Evolutionary conservation across 2,113 vertebrate species (phyloP), one percentile per base, ranked within the genome.

Genomic region (Myotis yumanensis): DNA sequence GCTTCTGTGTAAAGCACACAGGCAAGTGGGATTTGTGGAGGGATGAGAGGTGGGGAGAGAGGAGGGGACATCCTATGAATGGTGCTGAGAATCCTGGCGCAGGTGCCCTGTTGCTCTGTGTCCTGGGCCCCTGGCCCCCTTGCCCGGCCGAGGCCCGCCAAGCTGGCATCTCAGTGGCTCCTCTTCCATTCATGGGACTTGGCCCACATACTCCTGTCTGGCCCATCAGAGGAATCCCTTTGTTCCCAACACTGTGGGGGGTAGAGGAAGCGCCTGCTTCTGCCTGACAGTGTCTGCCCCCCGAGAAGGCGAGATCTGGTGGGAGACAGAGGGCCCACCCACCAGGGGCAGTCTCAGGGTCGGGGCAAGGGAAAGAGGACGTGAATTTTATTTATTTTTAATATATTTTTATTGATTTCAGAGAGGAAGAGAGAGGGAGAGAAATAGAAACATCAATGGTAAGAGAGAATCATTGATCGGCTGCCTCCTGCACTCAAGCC

Each of bases 1-100:
- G 52, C 75, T 93, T 23, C 95, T 91, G 91, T 96, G 86, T 90
- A 76, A 89, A 93, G 83, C 35, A 54, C 80, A 77, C 93, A 69
- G 75, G 91, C 73, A 95, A 64, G 72, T 64, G 66, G 84, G 80
- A 72, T 94, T 95, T 93, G 79, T 51, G 57, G 23, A 51, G 64
- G 83, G 54, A 66, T 14, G 14, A n/a, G 86, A 48, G n/a, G 46
- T 69, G 48, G 86, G 32, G 43, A 73, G 28, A 32, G 59, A 20
- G 15, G 16, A 23, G 69, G 48, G 54, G 28, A 59, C 10, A 7
- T 52, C 94, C 93, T 84, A 81, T 84, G 83, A 93, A 91, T 75
- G 94, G 51, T 17, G n/a, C 82, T 37, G 89, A 93, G 84, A 73
- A 82, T 37, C 83, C 84, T 17, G 0, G 71, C 87, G 84, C 88